These are phyloP conservation scores for Sakesphorus luctuosus DNA, from an alignment of 2,113 vertebrate species.

Conservation along the genomic window DNA sequence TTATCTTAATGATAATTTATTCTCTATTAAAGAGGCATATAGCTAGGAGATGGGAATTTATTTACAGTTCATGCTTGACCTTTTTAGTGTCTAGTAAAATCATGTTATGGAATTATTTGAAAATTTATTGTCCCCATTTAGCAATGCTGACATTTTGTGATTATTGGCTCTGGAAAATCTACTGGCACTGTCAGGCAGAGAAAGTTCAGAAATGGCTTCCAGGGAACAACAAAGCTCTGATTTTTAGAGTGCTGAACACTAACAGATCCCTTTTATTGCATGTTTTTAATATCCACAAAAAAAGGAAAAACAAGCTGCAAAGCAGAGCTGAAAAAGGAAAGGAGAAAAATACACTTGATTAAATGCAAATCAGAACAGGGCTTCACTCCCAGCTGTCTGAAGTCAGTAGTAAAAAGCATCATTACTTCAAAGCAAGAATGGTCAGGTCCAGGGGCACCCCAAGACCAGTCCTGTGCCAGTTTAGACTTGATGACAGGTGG, in stretches of 20 bases:
- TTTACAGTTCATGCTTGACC: conserved; percentile 53
- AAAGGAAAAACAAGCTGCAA: background rate
- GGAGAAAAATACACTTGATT: conserved; percentile 46
- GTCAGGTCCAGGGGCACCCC: background rate
- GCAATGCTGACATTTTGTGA: conserved; percentile 52
- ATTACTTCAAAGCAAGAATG: background rate
- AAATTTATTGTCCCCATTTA: conserved; percentile 59
- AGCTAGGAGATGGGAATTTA: conserved; percentile 35
- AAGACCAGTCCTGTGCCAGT: background rate
- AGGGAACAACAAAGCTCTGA: background rate
- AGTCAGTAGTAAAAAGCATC: background rate
- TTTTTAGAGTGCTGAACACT: conserved; percentile 19
- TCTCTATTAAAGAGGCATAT: background rate
- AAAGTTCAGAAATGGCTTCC: conserved; percentile 22
- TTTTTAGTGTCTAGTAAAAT: conserved; percentile 48
- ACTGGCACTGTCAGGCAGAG: conserved; percentile 5
- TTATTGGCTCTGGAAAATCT: conserved; percentile 37
- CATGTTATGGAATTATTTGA: conserved; percentile 6
- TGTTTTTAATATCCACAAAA: background rate
- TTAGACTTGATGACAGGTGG: background rate
- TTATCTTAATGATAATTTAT: conserved; percentile 47
- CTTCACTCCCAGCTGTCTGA: conserved; percentile 44
- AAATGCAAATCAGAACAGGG: conserved; percentile 36
- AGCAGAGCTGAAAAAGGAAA: conserved; percentile 38
- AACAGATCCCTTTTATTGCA: background rate